These are phyloP conservation scores for Vimba vimba DNA, from an alignment of 2,113 vertebrate genomes.

Conservation along the genomic window DNA sequence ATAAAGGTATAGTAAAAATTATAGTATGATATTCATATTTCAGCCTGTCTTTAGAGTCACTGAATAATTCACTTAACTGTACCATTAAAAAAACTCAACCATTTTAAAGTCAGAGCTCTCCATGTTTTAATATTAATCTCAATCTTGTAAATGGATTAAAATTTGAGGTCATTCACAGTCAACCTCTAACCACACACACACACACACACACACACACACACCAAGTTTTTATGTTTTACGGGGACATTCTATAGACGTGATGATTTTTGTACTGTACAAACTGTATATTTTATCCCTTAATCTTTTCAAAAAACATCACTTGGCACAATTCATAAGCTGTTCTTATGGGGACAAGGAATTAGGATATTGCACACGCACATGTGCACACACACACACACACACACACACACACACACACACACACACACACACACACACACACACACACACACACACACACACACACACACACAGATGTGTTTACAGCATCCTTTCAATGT, in stretches of 20 bases:
- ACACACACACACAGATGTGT: conserved; percentile 9
- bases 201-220: conserved; percentile 24
- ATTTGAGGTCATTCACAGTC: neutral
- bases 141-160: neutral
- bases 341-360: no score
- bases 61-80: neutral
- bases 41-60: neutral
- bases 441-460: conserved; percentile 3
- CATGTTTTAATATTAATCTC: neutral
- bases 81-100: neutral
- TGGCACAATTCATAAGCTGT: no score
- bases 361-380: no score
- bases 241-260: no score
- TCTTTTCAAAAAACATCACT: no score
- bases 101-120: neutral
- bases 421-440: neutral
- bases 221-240: neutral
- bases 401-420: neutral
- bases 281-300: no score
- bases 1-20: no score
- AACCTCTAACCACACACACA: neutral
- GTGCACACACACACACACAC: no score
- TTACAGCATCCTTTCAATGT: conserved; percentile 30
- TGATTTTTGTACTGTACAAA: no score
- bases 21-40: neutral